phyloP scores from a whole-genome alignment of 2,113 vertebrate species.

The Trichomycterus rosablanca region DNA sequence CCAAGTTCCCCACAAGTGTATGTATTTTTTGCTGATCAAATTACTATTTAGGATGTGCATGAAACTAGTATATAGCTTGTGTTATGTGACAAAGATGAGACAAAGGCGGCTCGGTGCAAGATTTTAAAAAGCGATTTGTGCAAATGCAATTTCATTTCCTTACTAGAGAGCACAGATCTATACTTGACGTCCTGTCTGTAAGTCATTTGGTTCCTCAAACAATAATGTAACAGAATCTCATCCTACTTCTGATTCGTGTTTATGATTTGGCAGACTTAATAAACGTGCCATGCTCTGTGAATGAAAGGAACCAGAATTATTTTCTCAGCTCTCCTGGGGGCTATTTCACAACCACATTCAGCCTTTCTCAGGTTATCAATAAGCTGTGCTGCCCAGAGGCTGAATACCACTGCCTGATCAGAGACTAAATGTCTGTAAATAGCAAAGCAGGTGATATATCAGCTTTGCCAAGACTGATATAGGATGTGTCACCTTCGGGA shows the following conservation, averaged over 20 bases:
- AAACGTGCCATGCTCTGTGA: conserved; percentile 7
- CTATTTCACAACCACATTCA: conserved; percentile 42
- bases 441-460: conserved; percentile 61
- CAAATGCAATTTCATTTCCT: too few species aligned
- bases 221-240: conserved; percentile 25
- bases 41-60: too few species aligned
- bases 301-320: conserved; percentile 34
- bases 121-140: too few species aligned
- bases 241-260: conserved; percentile 27
- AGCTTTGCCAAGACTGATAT: conserved; percentile 62
- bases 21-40: too few species aligned
- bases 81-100: too few species aligned
- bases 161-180: neutral
- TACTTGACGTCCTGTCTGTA: neutral
- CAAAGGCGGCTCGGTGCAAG: too few species aligned
- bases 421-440: conserved; percentile 65
- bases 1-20: too few species aligned
- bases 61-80: too few species aligned
- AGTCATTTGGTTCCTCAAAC: conserved; percentile 13
- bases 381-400: conserved; percentile 48
- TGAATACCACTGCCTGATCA: conserved; percentile 63
- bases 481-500: conserved; percentile 68
- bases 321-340: conserved; percentile 15
- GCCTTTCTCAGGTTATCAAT: conserved; percentile 47
- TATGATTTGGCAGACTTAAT: conserved; percentile 40